Base-by-base conservation (phyloP, 2,113 vertebrate species). In the Rhinichthys klamathensis region DNA sequence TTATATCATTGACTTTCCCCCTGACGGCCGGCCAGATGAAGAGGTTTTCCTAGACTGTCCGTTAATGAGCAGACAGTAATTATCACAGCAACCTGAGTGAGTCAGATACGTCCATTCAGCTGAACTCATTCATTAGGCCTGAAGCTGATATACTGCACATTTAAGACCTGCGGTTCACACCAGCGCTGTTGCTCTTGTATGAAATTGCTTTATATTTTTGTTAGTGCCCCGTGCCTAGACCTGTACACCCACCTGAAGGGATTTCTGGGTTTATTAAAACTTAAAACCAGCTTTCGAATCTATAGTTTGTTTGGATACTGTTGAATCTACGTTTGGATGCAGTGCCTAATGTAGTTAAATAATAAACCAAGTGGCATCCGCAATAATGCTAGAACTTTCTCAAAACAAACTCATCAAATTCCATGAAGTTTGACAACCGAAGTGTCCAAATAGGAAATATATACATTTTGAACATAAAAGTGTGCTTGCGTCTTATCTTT, bases 1-100 rank as follows among this genome's bases (percentile, higher is more conserved):
- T 89, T 77, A 89, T 89, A 89, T 88, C 75, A 84, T 89, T 77
- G 86, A 89, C 82, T 88, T 85, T 84, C 30, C 82, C 35, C 51
- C 83, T 77, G 84, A 85, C 75, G 73, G 80, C 60, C 58, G 51
- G 78, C 41, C 60, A 54, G 86, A 86, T 88, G 84, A 75, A 88
- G 85, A 70, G 86, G 79, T 60, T 78, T 76, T 32, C 41, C 41
- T 38, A 41, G 60, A 38, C 82, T 82, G 58, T n/a, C 41, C 27
- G 49, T 83, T 89, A 89, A 88, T 74, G 82, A 89, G 76, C 80
- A 30, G 74, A 49, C 60, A 83, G 79, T 86, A 83, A 83, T 90
- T 89, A 89, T 84, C 82, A 56, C 61, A 60, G 81, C 60, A 58
- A 23, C 80, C 58, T 49, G 84, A 77, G 44, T 25, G 77, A 61